Percentiles rank a stretch among this genome's conserved stretches.
phyloP scores from a whole-genome alignment of 2,113 vertebrate genomes.

The Catagonus wagneri region DNA sequence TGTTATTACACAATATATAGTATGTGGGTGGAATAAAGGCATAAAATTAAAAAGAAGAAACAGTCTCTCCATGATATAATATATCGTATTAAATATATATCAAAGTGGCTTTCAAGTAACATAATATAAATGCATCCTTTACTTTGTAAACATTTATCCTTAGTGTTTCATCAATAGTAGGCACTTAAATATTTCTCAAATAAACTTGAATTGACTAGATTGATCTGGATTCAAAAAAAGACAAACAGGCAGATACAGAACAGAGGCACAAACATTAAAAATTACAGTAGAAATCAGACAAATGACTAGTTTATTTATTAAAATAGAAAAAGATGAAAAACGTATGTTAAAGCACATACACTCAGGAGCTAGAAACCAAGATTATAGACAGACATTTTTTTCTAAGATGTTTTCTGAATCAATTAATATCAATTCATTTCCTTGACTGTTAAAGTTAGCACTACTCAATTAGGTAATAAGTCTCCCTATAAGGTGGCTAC shows the following conservation, averaged over 20 bases:
- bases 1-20: background rate
- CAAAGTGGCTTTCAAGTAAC: background rate
- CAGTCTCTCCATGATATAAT: background rate
- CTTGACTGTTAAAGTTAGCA: background rate
- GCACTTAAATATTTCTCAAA: background rate
- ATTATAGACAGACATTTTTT: background rate
- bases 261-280: background rate
- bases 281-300: background rate
- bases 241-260: background rate
- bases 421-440: background rate
- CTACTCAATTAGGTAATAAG: background rate
- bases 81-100: background rate
- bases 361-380: background rate
- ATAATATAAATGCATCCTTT: background rate
- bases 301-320: background rate
- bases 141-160: background rate
- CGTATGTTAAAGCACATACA: background rate
- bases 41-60: conserved; percentile 15
- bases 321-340: background rate
- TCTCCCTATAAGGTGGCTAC: background rate
- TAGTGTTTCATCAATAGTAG: background rate
- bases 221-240: background rate
- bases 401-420: background rate
- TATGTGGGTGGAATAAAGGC: background rate
- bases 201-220: conserved; percentile 2